Percentiles rank a stretch among this genome's conserved stretches.
Conservation (phyloP, 1,140 invertebrate genomes). For the Trinorchestia longiramus region DNA sequence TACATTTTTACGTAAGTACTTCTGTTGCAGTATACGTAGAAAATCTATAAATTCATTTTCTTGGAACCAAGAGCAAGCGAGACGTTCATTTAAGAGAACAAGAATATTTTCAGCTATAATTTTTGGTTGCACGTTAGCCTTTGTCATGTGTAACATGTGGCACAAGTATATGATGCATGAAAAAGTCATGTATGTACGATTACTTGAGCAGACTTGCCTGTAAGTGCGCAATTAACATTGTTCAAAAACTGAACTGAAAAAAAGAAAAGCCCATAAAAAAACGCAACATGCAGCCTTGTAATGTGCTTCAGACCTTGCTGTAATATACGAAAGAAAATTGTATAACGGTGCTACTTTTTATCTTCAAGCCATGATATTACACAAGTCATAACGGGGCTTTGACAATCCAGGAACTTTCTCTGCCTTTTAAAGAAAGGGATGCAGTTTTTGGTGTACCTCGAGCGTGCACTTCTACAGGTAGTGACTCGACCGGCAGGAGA, state of each 20-base stretch:
- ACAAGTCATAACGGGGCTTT: neutral
- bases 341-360: too few relatives aligned
- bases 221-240: too few relatives aligned
- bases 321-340: neutral
- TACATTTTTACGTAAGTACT: neutral
- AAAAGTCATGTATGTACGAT: too few relatives aligned
- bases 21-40: neutral
- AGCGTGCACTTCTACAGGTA: neutral
- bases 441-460: neutral
- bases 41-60: neutral
- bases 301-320: neutral
- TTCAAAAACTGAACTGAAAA: neutral
- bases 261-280: neutral
- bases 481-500: neutral
- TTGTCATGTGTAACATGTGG: too few relatives aligned
- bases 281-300: neutral
- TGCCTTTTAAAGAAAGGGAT: neutral
- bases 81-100: neutral
- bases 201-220: too few relatives aligned
- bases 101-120: neutral
- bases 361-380: too few relatives aligned
- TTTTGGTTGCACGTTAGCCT: neutral
- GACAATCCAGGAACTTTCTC: neutral
- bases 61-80: neutral
- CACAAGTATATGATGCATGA: too few relatives aligned